These are phyloP conservation scores for Silurus glanis DNA, from an alignment of 2,113 vertebrate genomes.

Conservation along the genomic window DNA sequence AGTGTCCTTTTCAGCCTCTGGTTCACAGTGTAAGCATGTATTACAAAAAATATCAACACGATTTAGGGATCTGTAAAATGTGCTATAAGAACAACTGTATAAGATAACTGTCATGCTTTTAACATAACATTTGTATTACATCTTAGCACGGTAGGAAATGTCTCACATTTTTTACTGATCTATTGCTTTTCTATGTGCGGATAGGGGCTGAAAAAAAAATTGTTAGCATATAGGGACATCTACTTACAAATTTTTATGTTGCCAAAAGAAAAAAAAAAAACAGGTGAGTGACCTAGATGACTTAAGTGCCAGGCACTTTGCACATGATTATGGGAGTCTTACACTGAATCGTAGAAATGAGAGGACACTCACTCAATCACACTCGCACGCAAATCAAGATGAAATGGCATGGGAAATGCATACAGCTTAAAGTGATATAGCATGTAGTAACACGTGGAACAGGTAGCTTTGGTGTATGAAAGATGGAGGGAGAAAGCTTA, in stretches of 20 bases:
- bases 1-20: constrained; percentile 31
- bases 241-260: constrained; percentile 28
- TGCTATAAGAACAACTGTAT: constrained; percentile 43
- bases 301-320: constrained; percentile 9
- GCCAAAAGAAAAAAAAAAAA: constrained; percentile 33
- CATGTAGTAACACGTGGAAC: constrained; percentile 1
- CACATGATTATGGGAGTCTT: constrained; percentile 3
- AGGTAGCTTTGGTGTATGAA: constrained; percentile 8
- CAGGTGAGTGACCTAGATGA: not conserved
- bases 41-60: constrained; percentile 62
- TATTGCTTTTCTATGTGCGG: not conserved
- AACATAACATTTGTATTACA: not conserved
- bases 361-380: constrained; percentile 13
- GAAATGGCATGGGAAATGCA: constrained; percentile 26
- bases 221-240: constrained; percentile 17
- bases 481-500: constrained; percentile 14
- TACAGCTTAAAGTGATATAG: not conserved
- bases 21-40: constrained; percentile 15
- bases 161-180: not conserved
- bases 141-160: not conserved
- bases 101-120: constrained; percentile 20
- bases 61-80: constrained; percentile 49
- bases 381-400: constrained; percentile 8
- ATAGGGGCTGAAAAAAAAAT: constrained; percentile 41
- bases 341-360: constrained; percentile 17